Evolutionary conservation across 2,797 vertebrate species (phyloP), one percentile per base, ranked within the genome.

Genomic region (Loriculus beryllinus): DNA sequence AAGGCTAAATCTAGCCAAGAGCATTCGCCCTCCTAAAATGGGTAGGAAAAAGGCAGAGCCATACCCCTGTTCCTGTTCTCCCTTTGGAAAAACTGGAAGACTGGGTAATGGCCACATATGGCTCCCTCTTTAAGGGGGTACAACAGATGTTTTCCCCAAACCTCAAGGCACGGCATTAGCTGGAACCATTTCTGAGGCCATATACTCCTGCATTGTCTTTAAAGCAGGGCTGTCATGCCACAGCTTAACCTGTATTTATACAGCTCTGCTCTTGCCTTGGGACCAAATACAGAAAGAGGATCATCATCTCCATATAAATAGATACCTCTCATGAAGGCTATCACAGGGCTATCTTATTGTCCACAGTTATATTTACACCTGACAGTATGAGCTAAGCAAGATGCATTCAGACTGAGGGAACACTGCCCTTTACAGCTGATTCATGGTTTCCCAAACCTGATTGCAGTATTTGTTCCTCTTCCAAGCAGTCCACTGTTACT

Each of bases 391-490:
- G 60, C 89, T 88, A 92, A 93, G 82, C 65, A 88, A 84, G 67
- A 89, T 88, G 63, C 39, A 86, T 79, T 80, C 48, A n/a, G 40
- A 60, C 89, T 86, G 86, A 94, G 85, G 76, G 84, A 96, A 96
- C 72, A 8, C 62, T 59, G 72, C 54, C 59, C 47, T 92, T 93
- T 75, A 77, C 77, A 94, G 93, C 95, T 93, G 95, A 96, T 90
- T 94, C 89, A 96, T 90, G 95, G 52, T 93, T 96, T 96, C 87
- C 85, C 90, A 90, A 90, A 96, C 85, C 70, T 74, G 51, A 82
- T 52, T 0, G 0, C 76, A 88, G 2, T 76, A 91, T 80, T 91
- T 93, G 82, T 80, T 90, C 67, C 49, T 79, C 69, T 86, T 95
- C 93, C 92, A 96, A 91, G 76, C 79, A 90, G 54, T 56, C 17